Evolutionary conservation across 2,797 vertebrate genomes (phyloP), one percentile per base, ranked within the genome.

Genomic region (Platalea minor): DNA sequence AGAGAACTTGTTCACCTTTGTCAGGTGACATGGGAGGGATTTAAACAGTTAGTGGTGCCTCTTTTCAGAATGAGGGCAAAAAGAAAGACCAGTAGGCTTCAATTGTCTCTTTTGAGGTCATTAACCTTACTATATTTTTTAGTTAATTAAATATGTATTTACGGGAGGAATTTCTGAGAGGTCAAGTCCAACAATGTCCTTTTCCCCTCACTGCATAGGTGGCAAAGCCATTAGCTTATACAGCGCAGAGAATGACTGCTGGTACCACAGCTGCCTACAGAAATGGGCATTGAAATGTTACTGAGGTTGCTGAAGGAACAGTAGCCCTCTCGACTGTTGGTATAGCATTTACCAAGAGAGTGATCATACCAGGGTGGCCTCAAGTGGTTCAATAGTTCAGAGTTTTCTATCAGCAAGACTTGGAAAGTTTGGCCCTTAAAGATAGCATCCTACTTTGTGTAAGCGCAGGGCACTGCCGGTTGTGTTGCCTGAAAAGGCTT

Each of bases 311-410:
- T 80, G 37, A 33, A 77, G 26, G n/a, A 89, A 15, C 11, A 74
- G 41, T 19, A 54, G 39, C 56, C 13, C 7, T 20, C 5, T 31
- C 26, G 35, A 1, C 72, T 64, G 16, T 79, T 31, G 13, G 8
- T 46, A 7, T 24, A 39, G 16, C 50, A n/a, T 56, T 82, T 88
- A 21, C 12, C 14, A 56, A 64, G 43, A 18, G 11, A 67, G 8
- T 6, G 3, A 1, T 25, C 0, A 0, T 67, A 61, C 31, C 0
- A 2, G n/a, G 23, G 11, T 33, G 7, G 14, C 24, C 35, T 76
- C 26, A 48, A 70, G 26, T 16, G 41, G 39, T 68, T 65, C 21
- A 65, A 7, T 45, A 70, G 31, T 80, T 77, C 15, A 17, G 16
- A 16, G 8, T 45, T 15, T 24, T 75, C 77, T 54, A 7, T 79